Evolutionary conservation across 2,888 invertebrate genomes (phyloP), one percentile per base, ranked within the genome.

Genomic region (Pyrgus malvae): DNA sequence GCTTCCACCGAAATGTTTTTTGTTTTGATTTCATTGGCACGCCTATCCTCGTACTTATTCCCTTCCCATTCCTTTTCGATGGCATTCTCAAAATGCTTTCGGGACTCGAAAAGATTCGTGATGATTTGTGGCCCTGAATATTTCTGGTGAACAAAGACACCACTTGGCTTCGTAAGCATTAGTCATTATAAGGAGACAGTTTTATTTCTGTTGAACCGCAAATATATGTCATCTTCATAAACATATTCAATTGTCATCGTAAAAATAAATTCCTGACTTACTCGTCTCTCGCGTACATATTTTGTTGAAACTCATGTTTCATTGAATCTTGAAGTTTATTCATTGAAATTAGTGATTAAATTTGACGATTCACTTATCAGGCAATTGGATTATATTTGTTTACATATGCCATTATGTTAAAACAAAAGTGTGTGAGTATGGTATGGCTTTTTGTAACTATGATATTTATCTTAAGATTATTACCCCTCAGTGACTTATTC

Each of bases 111-210:
- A 78, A 78, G 76, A 71, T 73, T 71, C 72, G 69, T 66, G 74
- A 83, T 86, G 87, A 87, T 85, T 85, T 85, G 82, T 84, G 70
- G 72, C 65, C 65, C 76, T 79, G 72, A 80, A 54, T 64, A 61
- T 51, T 69, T 63, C 55, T 46, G 53, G 55, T 44, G 54, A 58
- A 63, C 64, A 61, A 61, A 64, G 60, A 57, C 25, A 14, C 44
- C 37, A 29, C 27, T 44, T 51, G 44, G 37, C 44, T 37, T 27
- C 14, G 44, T 25, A 21, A 37, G 19, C 44, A 51, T 51, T 35
- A 51, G 44, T 51, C 51, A 51, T 51, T 51, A 44, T 51, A 51
- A 44, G 44, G 44, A 51, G 51, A 51, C 51, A 51, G 51, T 44
- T 51, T 51, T 51, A 48, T 48, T 29, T 44, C 35, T 37, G 51